Base-by-base conservation (phyloP, 2,888 invertebrate species). In the Dasysyrphus albostriatus region DNA sequence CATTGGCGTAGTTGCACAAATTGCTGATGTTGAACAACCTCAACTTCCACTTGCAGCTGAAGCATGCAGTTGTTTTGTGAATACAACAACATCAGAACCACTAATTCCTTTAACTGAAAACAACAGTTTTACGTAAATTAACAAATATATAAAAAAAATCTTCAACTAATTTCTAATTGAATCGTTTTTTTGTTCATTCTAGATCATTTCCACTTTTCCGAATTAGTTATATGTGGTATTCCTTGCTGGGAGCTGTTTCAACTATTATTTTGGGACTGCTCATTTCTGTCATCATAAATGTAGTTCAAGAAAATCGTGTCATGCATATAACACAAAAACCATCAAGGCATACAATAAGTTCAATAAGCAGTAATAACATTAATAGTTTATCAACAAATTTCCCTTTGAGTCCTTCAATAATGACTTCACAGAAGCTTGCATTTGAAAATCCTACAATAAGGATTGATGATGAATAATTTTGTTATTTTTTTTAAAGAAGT, bases 221-320 rank as follows among this genome's bases (percentile, higher is more conserved):
- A n/a, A 93, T 97, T 74, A 97, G 97, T 39, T 98, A 98, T 91
- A 94, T 98, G 90, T 98, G 98, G 98, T 98, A 98, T 93, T 97
- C 97, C 8, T 95, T 95, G 72, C 94, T 98, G 77, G 98, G 98
- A 5, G 96, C 96, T 89, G 88, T 95, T 5, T 93, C 95, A 0
- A 97, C 97, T 0, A 92, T 98, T 32, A 90, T 96, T 12, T 93
- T 96, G 12, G 98, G 98, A 0, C 92, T 96, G 56, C 74, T 95
- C 3, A 95, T 96, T 47, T 97, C 98, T n/a, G 93, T 95, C 34
- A 89, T 95, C 24, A 95, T 91, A 32, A 91, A 92, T 80, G 88
- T 96, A 5, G 77, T 91, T 32, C 91, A 92, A 80, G 90, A 90
- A 16, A 90, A 89, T 29, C 91, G 90, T 65, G 89, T 92, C 1